A percentile compares a stretch with the other conserved stretches of the same genome.
These are phyloP conservation scores for Aphelenchoides fujianensis DNA, from an alignment of 1,140 invertebrate species.

Conservation along the genomic window DNA sequence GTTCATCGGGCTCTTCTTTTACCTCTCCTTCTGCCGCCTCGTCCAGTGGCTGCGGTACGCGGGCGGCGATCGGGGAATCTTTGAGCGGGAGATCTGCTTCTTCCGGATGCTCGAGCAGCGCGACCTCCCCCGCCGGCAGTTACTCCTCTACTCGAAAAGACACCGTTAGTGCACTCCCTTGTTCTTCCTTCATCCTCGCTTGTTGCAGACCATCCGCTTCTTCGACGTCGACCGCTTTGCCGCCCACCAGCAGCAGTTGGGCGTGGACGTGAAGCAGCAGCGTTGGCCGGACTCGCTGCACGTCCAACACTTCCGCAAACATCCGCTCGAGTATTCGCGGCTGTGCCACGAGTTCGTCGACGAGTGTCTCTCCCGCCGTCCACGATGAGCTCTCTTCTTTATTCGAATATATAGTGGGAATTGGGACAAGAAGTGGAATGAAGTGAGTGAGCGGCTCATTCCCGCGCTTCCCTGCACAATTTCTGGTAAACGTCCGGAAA, in stretches of 20 bases:
- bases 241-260: not conserved
- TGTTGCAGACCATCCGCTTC: not conserved
- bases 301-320: not conserved
- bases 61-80: not conserved
- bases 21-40: not conserved
- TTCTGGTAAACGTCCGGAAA: conserved; percentile 82
- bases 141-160: not conserved
- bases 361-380: not conserved
- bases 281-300: not conserved
- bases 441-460: conserved; percentile 21
- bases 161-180: too few species aligned
- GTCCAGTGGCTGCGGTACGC: not conserved
- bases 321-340: not conserved
- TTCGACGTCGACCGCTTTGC: not conserved
- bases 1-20: not conserved
- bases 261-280: not conserved
- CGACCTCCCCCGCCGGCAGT: not conserved
- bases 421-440: not conserved
- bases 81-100: not conserved
- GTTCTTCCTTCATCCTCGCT: too few species aligned
- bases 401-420: too few species aligned
- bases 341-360: not conserved
- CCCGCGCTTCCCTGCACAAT: conserved; percentile 70
- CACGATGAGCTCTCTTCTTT: too few species aligned
- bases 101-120: not conserved